These are phyloP conservation scores for Gymnosoma rotundatum DNA, from an alignment of 2,888 invertebrate species.

Conservation along the genomic window DNA sequence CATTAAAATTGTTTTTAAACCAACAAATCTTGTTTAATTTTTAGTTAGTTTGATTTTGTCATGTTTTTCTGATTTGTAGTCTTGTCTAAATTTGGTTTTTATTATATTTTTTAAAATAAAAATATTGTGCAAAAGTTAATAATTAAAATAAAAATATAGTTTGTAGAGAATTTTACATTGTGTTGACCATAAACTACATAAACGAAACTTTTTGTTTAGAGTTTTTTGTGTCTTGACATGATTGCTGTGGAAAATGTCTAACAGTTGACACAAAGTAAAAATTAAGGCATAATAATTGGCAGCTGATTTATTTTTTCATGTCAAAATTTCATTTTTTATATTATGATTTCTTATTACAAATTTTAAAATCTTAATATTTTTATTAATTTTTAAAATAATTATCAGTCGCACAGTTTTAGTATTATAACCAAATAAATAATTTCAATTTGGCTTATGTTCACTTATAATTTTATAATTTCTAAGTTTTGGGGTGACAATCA, in stretches of 20 bases:
- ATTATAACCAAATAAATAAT: no score
- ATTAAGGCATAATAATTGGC: slow-evolving; percentile 15
- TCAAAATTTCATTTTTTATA: no score
- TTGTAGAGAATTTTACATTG: slow-evolving; percentile 29
- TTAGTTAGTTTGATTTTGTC: slow-evolving; percentile 48
- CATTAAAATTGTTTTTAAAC: slow-evolving; percentile 48
- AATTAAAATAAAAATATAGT: slow-evolving; percentile 54
- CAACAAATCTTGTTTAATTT: slow-evolving; percentile 25
- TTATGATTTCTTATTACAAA: no score
- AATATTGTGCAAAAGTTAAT: slow-evolving; percentile 41
- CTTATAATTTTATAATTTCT: no score
- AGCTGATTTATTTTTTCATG: no score
- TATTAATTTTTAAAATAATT: no score
- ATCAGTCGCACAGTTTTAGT: no score
- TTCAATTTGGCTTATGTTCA: no score
- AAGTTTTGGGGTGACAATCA: no score
- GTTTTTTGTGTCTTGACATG: slow-evolving; percentile 11
- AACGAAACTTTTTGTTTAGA: background rate
- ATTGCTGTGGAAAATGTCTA: background rate
- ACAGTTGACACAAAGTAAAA: no score
- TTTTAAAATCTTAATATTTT: no score
- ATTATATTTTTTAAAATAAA: slow-evolving; percentile 13
- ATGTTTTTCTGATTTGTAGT: slow-evolving; percentile 61
- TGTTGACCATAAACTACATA: slow-evolving; percentile 55
- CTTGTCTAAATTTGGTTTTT: slow-evolving; percentile 55